phyloP scores from a whole-genome alignment of 2,797 vertebrate species.

The Crenichthys baileyi region DNA sequence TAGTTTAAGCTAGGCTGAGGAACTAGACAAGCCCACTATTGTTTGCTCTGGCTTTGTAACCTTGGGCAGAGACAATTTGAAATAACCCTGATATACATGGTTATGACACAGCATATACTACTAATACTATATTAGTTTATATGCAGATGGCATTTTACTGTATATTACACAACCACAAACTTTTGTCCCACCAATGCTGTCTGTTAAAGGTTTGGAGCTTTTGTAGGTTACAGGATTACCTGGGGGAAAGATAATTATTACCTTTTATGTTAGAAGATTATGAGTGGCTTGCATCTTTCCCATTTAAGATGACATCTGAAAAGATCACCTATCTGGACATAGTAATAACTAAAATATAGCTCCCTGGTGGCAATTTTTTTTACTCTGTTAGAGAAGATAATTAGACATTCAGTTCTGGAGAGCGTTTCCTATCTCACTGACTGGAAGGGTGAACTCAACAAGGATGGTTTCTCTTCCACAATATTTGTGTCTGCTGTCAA shows the following conservation, averaged over 20 bases:
- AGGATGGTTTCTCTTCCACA: neutral
- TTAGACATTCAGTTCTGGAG: neutral
- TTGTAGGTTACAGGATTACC: neutral
- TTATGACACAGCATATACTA: neutral
- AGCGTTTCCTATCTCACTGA: neutral
- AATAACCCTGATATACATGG: neutral
- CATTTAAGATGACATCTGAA: neutral
- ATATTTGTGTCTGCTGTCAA: neutral
- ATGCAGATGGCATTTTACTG: neutral
- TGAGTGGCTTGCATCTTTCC: neutral
- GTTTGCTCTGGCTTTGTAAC: neutral
- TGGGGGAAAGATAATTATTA: neutral
- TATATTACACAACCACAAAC: neutral
- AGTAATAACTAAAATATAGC: neutral
- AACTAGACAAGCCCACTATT: neutral
- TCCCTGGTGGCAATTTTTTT: neutral
- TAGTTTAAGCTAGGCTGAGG: too few relatives aligned
- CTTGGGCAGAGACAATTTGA: neutral
- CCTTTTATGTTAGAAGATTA: too few relatives aligned
- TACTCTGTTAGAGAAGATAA: neutral
- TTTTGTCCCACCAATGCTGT: neutral
- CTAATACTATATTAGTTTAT: neutral
- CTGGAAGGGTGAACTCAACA: neutral
- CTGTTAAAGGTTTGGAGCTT: neutral
- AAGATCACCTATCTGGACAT: neutral